Evolutionary conservation across 2,113 vertebrate genomes (phyloP).

Genomic region (Acanthochromis polyacanthus): DNA sequence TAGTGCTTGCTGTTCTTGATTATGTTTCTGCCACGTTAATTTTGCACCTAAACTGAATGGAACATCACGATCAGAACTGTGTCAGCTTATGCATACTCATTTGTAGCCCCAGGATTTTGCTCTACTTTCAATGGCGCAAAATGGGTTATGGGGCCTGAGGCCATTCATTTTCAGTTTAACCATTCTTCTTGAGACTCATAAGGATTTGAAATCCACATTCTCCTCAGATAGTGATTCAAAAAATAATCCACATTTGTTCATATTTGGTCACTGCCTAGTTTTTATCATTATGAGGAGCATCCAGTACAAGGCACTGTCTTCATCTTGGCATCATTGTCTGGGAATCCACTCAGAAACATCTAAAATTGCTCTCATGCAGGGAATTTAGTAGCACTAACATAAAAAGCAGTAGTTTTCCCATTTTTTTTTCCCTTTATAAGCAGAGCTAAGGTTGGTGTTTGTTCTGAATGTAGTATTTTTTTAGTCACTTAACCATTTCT

Average conservation of each 20-base stretch:
- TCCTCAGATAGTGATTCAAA: constrained; percentile 18
- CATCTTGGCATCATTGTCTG: neutral
- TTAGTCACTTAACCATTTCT: neutral
- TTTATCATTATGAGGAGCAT: neutral
- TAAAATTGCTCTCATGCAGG: neutral
- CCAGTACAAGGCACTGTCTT: neutral
- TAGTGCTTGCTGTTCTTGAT: too few species aligned
- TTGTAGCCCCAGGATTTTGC: constrained; percentile 72
- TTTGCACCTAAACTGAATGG: constrained; percentile 17
- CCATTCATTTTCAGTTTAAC: constrained; percentile 60
- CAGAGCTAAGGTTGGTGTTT: neutral
- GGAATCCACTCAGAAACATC: neutral
- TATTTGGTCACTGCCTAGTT: neutral
- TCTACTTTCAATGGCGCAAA: constrained; percentile 72
- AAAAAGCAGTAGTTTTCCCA: neutral
- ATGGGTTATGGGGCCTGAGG: constrained; percentile 67
- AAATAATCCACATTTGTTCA: constrained; percentile 22
- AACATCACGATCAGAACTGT: constrained; percentile 51
- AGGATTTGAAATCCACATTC: constrained; percentile 36
- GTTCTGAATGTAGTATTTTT: neutral
- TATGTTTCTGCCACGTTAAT: neutral
- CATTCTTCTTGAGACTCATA: constrained; percentile 46
- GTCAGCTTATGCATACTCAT: constrained; percentile 57
- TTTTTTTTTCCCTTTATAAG: neutral
- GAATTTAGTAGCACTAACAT: neutral